A percentile compares a stretch with the other conserved stretches of the same genome.
phyloP scores from a whole-genome alignment of 2,797 vertebrate genomes.

The Pantherophis vulpinus region DNA sequence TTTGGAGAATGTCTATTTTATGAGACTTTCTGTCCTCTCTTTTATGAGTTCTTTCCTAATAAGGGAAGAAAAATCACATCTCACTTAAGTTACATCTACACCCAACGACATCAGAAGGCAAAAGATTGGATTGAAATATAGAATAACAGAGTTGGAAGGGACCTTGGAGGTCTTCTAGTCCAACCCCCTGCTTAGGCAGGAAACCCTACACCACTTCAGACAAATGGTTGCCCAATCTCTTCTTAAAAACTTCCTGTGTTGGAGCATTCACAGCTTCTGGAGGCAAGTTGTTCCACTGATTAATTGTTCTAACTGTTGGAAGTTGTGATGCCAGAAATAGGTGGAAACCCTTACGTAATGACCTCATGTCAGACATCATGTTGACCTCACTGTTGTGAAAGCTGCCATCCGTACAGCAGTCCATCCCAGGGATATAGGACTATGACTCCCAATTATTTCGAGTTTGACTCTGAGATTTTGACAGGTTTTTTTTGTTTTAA shows the following conservation, averaged over 20 bases:
- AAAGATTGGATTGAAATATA: not conserved
- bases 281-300: too few species aligned
- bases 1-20: not conserved
- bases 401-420: not conserved
- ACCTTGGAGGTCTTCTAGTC: too few species aligned
- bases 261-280: too few species aligned
- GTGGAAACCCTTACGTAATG: not conserved
- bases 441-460: not conserved
- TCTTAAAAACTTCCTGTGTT: too few species aligned
- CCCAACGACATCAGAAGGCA: not conserved
- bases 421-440: not conserved
- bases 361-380: not conserved
- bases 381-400: not conserved
- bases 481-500: not conserved
- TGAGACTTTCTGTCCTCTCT: not conserved
- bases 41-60: not conserved
- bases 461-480: slow-evolving; percentile 22
- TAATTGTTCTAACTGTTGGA: not conserved
- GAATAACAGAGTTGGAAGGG: too few species aligned
- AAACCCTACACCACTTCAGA: too few species aligned
- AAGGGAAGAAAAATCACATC: not conserved
- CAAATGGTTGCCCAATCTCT: too few species aligned
- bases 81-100: not conserved
- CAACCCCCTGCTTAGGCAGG: too few species aligned
- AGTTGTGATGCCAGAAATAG: not conserved